These are phyloP conservation scores for Sminthurides aquaticus DNA, from an alignment of 2,888 invertebrate genomes.

Conservation along the genomic window DNA sequence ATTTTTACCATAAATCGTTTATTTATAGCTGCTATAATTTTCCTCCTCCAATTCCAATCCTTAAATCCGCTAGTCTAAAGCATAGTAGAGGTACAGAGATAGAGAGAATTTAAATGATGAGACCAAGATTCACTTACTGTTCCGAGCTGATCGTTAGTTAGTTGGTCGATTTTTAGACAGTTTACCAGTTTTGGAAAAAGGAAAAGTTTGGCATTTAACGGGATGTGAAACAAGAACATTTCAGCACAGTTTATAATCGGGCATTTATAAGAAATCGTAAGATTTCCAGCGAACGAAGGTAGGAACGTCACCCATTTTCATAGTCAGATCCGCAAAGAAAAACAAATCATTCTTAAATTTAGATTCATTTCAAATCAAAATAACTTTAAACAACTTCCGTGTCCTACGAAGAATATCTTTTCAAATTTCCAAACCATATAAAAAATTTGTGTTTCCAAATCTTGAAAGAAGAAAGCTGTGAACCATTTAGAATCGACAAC, in stretches of 20 bases:
- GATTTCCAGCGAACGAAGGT: slow-evolving; percentile 18
- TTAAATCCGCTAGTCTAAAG: too few relatives aligned
- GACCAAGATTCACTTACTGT: slow-evolving; percentile 22
- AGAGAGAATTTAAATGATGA: slow-evolving; percentile 9
- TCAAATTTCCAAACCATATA: too few relatives aligned
- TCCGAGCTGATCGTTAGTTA: slow-evolving; percentile 16
- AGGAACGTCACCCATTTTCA: slow-evolving; percentile 23
- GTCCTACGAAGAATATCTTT: too few relatives aligned
- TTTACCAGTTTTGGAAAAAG: slow-evolving; percentile 6
- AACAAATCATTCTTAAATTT: background rate
- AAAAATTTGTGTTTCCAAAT: too few relatives aligned
- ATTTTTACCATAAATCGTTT: too few relatives aligned
- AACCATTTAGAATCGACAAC: too few relatives aligned
- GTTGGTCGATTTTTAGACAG: slow-evolving; percentile 8
- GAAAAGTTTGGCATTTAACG: background rate
- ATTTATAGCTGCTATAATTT: too few relatives aligned
- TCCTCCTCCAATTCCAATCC: too few relatives aligned
- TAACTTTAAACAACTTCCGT: too few relatives aligned
- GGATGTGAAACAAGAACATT: background rate
- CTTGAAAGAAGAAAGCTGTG: too few relatives aligned
- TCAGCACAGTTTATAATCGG: background rate
- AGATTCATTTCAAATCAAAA: too few relatives aligned
- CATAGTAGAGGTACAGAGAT: background rate
- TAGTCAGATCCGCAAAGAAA: slow-evolving; percentile 4
- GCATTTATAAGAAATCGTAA: background rate